Conservation (phyloP, 2,888 invertebrate genomes). For the Temnothorax ravouxi region DNA sequence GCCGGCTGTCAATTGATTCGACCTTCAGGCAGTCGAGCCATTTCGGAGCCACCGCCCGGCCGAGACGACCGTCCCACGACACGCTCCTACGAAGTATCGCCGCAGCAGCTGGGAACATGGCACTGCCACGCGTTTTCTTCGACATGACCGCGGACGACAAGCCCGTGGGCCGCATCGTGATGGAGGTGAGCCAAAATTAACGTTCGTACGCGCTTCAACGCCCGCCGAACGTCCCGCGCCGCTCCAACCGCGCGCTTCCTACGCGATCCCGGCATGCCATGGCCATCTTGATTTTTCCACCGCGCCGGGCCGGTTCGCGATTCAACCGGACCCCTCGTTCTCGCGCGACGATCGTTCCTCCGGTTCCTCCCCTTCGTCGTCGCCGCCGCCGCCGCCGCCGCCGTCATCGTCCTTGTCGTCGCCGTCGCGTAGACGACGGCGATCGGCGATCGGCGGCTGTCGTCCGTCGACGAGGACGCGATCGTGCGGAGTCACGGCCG, state of each 20-base stretch:
- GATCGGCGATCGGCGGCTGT: background rate
- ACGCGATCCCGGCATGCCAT: constrained; percentile 67
- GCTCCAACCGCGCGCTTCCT: background rate
- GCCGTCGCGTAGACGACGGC: background rate
- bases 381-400: background rate
- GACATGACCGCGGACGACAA: constrained; percentile 95
- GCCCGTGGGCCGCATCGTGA: constrained; percentile 94
- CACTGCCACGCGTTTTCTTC: constrained; percentile 95
- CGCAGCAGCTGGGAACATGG: constrained; percentile 88
- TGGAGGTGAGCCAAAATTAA: constrained; percentile 92
- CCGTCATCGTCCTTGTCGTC: too few relatives aligned
- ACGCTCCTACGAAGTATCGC: constrained; percentile 88
- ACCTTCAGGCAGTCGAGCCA: constrained; percentile 85
- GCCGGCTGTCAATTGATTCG: constrained; percentile 85
- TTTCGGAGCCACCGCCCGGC: constrained; percentile 84
- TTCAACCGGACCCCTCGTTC: background rate
- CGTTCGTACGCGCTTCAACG: background rate
- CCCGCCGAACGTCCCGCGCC: constrained; percentile 9
- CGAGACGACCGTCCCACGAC: constrained; percentile 78
- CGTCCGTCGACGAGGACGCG: background rate
- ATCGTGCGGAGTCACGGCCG: background rate
- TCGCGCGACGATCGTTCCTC: background rate
- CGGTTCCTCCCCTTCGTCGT: background rate
- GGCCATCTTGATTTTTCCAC: constrained; percentile 74
- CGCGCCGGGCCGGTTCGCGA: constrained; percentile 12